Percentiles rank a stretch among this genome's conserved stretches.
Conservation (phyloP, 2,113 vertebrate genomes). For the Tamias sibiricus region DNA sequence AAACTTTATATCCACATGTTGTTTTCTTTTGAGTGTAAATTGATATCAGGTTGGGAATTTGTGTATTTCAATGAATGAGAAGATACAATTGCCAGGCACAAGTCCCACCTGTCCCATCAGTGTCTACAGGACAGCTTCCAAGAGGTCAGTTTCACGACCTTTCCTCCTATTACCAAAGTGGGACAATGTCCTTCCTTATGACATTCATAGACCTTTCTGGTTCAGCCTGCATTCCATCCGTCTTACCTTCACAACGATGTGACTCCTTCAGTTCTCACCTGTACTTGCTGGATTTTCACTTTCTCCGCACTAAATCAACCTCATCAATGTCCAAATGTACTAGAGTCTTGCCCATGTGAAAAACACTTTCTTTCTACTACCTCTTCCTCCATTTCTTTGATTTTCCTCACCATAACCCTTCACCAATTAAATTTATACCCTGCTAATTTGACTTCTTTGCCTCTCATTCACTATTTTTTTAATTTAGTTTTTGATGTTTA, state of each 20-base stretch:
- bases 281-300: neutral
- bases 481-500: neutral
- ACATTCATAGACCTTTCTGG: neutral
- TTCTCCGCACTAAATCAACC: neutral
- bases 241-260: neutral
- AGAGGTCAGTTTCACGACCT: neutral
- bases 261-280: neutral
- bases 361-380: neutral
- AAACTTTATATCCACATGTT: neutral
- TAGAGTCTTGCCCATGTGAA: neutral
- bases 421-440: neutral
- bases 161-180: neutral
- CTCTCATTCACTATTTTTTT: neutral
- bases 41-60: neutral
- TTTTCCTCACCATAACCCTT: neutral
- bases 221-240: no score
- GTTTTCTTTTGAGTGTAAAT: neutral
- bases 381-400: neutral
- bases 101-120: neutral
- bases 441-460: neutral
- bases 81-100: neutral
- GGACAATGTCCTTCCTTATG: neutral
- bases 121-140: neutral
- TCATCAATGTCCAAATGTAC: neutral
- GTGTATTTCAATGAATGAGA: neutral